A percentile compares a stretch with the other conserved stretches of the same genome.
These are phyloP conservation scores for Eupeodes latifasciatus DNA, from an alignment of 2,888 invertebrate genomes.

Conservation along the genomic window DNA sequence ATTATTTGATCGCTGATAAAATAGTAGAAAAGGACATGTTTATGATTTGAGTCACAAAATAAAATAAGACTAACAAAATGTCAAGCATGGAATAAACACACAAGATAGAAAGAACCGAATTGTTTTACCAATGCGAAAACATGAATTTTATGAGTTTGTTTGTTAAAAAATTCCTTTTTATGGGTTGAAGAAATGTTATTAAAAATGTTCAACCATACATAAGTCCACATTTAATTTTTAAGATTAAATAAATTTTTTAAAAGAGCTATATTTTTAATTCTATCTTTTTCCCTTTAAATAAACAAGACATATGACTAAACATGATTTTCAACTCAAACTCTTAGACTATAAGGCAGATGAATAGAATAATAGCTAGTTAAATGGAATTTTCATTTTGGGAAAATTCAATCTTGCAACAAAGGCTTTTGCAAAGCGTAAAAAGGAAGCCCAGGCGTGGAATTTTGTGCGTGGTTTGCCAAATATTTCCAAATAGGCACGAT, in stretches of 20 bases:
- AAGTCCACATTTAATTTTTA: no score
- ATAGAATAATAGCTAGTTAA: neutral
- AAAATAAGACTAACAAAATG: no score
- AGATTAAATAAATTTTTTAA: neutral
- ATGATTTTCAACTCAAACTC: neutral
- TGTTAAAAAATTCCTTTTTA: no score
- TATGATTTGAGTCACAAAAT: neutral
- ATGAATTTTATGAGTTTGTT: no score
- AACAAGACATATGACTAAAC: no score
- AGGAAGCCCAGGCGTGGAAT: slow-evolving; percentile 39
- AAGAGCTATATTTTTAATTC: no score
- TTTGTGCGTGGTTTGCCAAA: slow-evolving; percentile 50
- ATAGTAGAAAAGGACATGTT: neutral
- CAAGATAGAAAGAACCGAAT: no score
- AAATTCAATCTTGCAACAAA: slow-evolving; percentile 12
- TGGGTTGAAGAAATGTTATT: neutral
- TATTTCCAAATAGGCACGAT: slow-evolving; percentile 59
- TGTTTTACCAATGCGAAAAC: no score
- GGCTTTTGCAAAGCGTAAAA: neutral
- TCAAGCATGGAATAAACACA: no score
- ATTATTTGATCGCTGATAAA: slow-evolving; percentile 44
- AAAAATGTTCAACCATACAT: no score
- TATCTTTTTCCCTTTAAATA: no score
- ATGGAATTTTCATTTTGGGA: neutral
- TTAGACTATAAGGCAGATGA: neutral